phyloP scores from a whole-genome alignment of 2,888 invertebrate genomes.

The Lasioglossum zephyrum region DNA sequence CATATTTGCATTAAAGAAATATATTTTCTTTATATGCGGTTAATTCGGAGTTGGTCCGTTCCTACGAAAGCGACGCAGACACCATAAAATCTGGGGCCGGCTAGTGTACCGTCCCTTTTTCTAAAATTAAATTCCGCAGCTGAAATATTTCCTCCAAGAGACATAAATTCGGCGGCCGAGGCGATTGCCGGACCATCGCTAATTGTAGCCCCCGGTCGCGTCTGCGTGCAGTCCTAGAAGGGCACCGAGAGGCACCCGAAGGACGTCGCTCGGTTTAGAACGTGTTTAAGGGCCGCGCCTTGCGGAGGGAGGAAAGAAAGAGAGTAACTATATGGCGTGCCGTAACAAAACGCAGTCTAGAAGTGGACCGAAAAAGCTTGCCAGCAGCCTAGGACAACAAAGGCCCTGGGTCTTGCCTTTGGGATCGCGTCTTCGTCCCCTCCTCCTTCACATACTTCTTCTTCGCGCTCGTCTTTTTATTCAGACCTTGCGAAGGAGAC shows the following conservation, averaged over 20 bases:
- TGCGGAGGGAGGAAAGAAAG: conserved; percentile 63
- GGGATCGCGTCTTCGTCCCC: conserved; percentile 57
- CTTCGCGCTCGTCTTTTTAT: conserved; percentile 40
- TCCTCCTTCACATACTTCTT: conserved; percentile 36
- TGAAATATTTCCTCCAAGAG: neutral
- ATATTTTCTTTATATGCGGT: too few species aligned
- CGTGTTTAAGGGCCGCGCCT: conserved; percentile 63
- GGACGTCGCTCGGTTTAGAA: conserved; percentile 51
- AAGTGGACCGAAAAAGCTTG: conserved; percentile 66
- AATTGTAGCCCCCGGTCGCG: conserved; percentile 19
- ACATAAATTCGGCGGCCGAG: conserved; percentile 5
- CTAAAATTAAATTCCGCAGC: neutral
- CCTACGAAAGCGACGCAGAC: neutral
- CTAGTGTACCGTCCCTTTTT: neutral
- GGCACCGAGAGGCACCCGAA: conserved; percentile 20
- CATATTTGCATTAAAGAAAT: too few species aligned
- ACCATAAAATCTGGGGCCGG: neutral
- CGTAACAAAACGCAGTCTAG: conserved; percentile 76
- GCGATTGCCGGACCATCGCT: conserved; percentile 10
- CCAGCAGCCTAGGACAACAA: conserved; percentile 75
- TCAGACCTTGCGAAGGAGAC: neutral
- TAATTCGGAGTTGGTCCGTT: neutral
- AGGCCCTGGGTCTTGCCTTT: conserved; percentile 60
- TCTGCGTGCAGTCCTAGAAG: conserved; percentile 38
- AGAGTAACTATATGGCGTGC: conserved; percentile 69